phyloP scores from a whole-genome alignment of 2,113 vertebrate species.

The Meleagris gallopavo region DNA sequence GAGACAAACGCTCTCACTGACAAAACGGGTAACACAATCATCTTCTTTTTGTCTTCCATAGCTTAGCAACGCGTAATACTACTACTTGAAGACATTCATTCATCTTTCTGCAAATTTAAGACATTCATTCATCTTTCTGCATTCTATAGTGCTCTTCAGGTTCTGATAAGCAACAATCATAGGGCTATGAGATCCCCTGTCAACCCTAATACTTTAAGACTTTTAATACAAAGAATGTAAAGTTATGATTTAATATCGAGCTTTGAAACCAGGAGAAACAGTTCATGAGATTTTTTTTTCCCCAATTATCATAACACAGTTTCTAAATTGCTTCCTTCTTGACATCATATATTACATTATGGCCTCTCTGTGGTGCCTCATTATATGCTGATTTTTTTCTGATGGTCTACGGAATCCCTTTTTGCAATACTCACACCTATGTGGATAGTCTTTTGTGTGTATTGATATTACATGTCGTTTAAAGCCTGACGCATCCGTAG shows the following conservation, averaged over 20 bases:
- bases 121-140: constrained; percentile 74
- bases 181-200: constrained; percentile 72
- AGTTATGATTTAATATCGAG: constrained; percentile 81
- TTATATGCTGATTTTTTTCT: constrained; percentile 99
- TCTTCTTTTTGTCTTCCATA: constrained; percentile 54
- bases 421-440: constrained; percentile 98
- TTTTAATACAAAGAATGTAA: constrained; percentile 83
- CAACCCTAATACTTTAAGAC: constrained; percentile 79
- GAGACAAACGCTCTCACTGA: constrained; percentile 56
- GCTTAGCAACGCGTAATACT: constrained; percentile 60
- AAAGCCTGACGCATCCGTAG: constrained; percentile 98
- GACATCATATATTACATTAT: constrained; percentile 80
- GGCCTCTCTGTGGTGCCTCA: constrained; percentile 98
- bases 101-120: constrained; percentile 66
- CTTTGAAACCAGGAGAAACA: constrained; percentile 83
- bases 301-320: constrained; percentile 69
- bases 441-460: constrained; percentile 99
- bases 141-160: constrained; percentile 75
- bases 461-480: constrained; percentile 99
- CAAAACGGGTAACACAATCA: constrained; percentile 54
- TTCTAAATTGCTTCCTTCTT: constrained; percentile 57
- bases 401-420: constrained; percentile 98
- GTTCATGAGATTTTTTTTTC: constrained; percentile 76
- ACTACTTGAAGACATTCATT: constrained; percentile 71
- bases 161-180: constrained; percentile 72